phyloP scores from a whole-genome alignment of 2,888 invertebrate genomes.

The Acronicta psi region DNA sequence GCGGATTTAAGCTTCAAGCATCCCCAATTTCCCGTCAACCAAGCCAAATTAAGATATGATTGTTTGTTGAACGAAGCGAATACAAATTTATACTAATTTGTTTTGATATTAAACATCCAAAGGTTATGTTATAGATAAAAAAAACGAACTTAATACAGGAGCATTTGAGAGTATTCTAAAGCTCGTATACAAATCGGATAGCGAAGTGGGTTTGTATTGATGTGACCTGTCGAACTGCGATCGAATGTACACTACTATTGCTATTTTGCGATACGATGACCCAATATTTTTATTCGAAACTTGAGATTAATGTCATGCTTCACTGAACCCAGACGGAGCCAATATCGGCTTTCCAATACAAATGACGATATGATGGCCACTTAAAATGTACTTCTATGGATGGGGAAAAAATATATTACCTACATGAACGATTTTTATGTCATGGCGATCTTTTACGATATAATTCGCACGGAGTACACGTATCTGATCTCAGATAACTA shows the following conservation, averaged over 20 bases:
- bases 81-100: background rate
- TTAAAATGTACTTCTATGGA: slow-evolving; percentile 54
- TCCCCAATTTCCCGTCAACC: slow-evolving; percentile 32
- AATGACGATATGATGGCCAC: slow-evolving; percentile 59
- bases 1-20: slow-evolving; percentile 29
- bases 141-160: background rate
- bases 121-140: too few species aligned
- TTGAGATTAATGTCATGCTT: slow-evolving; percentile 65
- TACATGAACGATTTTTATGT: slow-evolving; percentile 16
- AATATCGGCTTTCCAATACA: slow-evolving; percentile 59
- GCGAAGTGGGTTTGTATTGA: slow-evolving; percentile 32
- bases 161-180: slow-evolving; percentile 30
- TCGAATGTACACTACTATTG: slow-evolving; percentile 33
- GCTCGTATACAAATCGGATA: slow-evolving; percentile 31
- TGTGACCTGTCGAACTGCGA: slow-evolving; percentile 29
- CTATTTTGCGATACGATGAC: slow-evolving; percentile 48
- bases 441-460: slow-evolving; percentile 16
- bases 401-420: slow-evolving; percentile 37
- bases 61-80: slow-evolving; percentile 4
- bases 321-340: slow-evolving; percentile 52
- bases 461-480: slow-evolving; percentile 7
- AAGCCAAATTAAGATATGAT: slow-evolving; percentile 16
- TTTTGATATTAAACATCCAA: background rate
- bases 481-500: background rate
- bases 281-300: slow-evolving; percentile 57